A percentile compares a stretch with the other conserved stretches of the same genome.
These are phyloP conservation scores for Spilosoma lubricipeda DNA, from an alignment of 2,888 invertebrate species.

Conservation along the genomic window DNA sequence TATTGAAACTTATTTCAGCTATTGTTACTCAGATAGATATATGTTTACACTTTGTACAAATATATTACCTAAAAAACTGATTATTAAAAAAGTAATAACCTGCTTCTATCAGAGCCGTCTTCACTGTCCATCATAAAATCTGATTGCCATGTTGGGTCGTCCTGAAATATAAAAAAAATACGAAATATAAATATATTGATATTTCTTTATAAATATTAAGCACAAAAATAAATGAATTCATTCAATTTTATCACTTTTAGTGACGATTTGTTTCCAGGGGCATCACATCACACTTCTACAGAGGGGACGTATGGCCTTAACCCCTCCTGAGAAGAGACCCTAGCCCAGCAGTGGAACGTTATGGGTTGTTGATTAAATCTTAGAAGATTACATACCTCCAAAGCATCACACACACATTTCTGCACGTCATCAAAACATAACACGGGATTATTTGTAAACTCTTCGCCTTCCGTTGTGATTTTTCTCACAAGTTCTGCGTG, in stretches of 20 bases:
- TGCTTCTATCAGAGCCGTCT: constrained; percentile 66
- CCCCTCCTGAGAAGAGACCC: no score
- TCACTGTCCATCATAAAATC: constrained; percentile 79
- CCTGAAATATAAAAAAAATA: constrained; percentile 57
- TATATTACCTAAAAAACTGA: background rate
- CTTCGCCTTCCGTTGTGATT: constrained; percentile 79
- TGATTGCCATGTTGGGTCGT: constrained; percentile 79
- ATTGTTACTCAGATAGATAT: background rate
- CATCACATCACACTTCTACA: no score
- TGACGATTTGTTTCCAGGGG: background rate
- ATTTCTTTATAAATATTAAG: constrained; percentile 57
- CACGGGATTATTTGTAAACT: constrained; percentile 83
- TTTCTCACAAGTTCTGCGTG: constrained; percentile 77
- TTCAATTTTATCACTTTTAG: background rate
- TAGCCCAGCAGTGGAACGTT: no score
- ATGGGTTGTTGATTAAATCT: background rate
- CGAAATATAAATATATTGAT: no score
- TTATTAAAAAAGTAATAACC: constrained; percentile 49
- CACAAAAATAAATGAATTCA: background rate
- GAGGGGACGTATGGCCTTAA: no score
- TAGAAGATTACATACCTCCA: constrained; percentile 73
- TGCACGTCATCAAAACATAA: constrained; percentile 95
- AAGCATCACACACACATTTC: constrained; percentile 87
- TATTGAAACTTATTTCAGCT: background rate
- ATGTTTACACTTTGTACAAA: background rate